These are phyloP conservation scores for Hemibates koningsi DNA, from an alignment of 2,113 vertebrate species.

Conservation along the genomic window DNA sequence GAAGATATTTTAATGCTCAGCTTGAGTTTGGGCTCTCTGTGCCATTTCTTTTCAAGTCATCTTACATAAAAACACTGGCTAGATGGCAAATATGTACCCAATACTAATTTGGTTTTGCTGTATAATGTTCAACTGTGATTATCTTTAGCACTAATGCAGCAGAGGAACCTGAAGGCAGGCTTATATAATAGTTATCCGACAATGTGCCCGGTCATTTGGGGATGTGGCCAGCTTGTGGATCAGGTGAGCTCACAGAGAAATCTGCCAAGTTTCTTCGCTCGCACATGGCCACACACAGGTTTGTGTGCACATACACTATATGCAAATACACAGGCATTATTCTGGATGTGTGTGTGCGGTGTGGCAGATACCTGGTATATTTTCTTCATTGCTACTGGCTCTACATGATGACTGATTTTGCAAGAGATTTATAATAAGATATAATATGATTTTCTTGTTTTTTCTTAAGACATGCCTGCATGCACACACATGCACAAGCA, in stretches of 20 bases:
- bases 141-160: background rate
- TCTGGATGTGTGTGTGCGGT: background rate
- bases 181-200: slow-evolving; percentile 19
- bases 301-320: background rate
- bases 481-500: background rate
- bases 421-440: background rate
- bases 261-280: slow-evolving; percentile 36
- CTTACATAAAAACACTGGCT: background rate
- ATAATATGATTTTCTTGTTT: background rate
- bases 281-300: slow-evolving; percentile 17
- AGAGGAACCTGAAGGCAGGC: background rate
- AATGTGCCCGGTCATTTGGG: slow-evolving; percentile 1
- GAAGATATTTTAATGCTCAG: background rate
- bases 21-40: background rate
- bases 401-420: background rate
- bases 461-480: background rate
- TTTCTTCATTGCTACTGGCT: background rate
- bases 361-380: background rate
- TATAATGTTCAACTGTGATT: background rate
- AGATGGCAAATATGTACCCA: background rate
- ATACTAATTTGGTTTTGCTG: background rate
- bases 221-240: slow-evolving; percentile 11
- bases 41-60: background rate
- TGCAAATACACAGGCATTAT: background rate
- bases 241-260: slow-evolving; percentile 39